Base-by-base conservation (phyloP, 2,113 vertebrate genomes). In the Lates calcarifer region DNA sequence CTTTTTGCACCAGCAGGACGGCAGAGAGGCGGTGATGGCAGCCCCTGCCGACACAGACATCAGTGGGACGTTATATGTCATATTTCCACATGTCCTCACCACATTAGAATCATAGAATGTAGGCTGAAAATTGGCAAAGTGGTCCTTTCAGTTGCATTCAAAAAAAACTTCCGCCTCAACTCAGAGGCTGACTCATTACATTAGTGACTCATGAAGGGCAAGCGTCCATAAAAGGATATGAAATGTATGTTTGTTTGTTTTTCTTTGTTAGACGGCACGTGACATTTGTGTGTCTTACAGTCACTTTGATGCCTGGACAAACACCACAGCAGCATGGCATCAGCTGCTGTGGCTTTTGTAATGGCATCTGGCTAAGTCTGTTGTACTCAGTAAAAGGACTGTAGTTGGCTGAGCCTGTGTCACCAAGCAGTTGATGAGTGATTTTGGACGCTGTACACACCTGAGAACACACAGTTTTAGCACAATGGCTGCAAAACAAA, bases 291-390 rank as follows among this genome's bases (percentile, higher is more conserved):
- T 70, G 51, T 75, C 18, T 39, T 12, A 58, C 47, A 41, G 55
- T 74, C 6, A 37, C 41, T 73, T 49, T 77, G 58, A 69, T 64
- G 28, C 37, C n/a, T 49, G 24, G 53, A 64, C 56, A 81, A 81
- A 70, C 31, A 57, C 28, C 55, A 35, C 64, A 55, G 61, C 43
- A 39, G 8, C n/a, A 37, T 45, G 70, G 49, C 68, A 61, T 66
- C 68, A 47, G 68, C 69, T 78, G 72, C 58, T 49, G 37, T 20
- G 47, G 56, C 65, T 84, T 82, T 76, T 69, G 57, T 63, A 73
- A 28, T 82, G 74, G 63, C 55, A 71, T 66, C 70, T 75, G 69
- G 55, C 20, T 3, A 70, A 74, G 20, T 70, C 49, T 62, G 18
- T 61, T 71, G 60, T 57, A 68, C 56, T 73, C 39, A 6, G 45